phyloP scores from a whole-genome alignment of 2,797 vertebrate genomes.

The Pipistrellus pipistrellus region DNA sequence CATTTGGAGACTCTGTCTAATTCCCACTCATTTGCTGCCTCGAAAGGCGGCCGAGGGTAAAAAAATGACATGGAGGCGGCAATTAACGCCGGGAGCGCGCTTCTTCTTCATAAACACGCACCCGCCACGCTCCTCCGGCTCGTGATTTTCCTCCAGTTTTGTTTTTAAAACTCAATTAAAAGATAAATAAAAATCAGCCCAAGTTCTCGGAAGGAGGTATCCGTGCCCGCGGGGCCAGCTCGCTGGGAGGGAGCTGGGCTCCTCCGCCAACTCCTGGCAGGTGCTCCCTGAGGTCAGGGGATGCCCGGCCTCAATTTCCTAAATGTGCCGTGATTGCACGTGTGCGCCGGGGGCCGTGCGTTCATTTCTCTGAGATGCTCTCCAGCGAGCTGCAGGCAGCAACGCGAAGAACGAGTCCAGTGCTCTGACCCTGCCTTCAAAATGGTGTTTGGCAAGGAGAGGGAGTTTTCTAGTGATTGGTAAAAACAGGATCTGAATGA shows the following conservation, averaged over 20 bases:
- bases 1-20: neutral
- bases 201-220: conserved; percentile 74
- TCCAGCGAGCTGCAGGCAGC: neutral
- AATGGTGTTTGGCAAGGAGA: neutral
- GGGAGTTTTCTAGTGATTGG: conserved; percentile 9
- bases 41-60: conserved; percentile 18
- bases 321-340: conserved; percentile 27
- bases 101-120: conserved; percentile 75
- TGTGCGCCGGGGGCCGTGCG: neutral
- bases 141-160: conserved; percentile 81
- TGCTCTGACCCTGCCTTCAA: neutral
- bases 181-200: conserved; percentile 40
- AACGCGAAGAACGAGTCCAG: neutral
- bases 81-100: conserved; percentile 68
- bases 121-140: conserved; percentile 71
- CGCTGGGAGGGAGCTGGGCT: neutral
- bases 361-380: conserved; percentile 58
- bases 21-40: neutral
- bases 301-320: conserved; percentile 65
- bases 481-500: conserved; percentile 5
- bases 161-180: conserved; percentile 82
- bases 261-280: conserved; percentile 82
- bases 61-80: conserved; percentile 67
- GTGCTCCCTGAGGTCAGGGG: conserved; percentile 78
- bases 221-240: conserved; percentile 74